Evolutionary conservation across 2,113 vertebrate species (phyloP).

Genomic region (Nyctibius bracteatus): DNA sequence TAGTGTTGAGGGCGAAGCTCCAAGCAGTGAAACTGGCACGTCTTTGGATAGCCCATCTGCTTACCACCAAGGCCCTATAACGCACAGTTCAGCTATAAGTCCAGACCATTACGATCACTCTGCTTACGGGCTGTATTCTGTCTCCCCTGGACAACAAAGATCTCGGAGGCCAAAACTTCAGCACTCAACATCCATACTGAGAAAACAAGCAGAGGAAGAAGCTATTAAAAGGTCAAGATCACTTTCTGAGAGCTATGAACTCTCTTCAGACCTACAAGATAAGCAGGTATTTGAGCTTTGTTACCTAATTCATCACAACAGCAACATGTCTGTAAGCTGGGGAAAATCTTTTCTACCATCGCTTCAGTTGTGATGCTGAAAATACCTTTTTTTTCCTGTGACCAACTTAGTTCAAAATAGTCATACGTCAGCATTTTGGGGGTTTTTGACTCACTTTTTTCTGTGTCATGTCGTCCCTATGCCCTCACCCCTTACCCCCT

Average conservation of each 20-base stretch:
- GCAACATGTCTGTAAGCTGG: neutral
- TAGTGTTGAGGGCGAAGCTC: conserved; percentile 93
- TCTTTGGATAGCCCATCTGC: conserved; percentile 83
- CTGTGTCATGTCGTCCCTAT: neutral
- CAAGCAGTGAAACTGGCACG: conserved; percentile 82
- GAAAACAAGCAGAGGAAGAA: conserved; percentile 97
- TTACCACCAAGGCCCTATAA: conserved; percentile 84
- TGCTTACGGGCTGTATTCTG: conserved; percentile 74
- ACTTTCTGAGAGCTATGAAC: conserved; percentile 98
- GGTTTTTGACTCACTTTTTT: neutral
- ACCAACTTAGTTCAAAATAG: neutral
- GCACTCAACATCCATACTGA: conserved; percentile 93
- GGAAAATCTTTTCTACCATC: neutral
- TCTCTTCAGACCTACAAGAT: conserved; percentile 97
- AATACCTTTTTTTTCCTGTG: neutral
- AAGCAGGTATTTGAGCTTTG: conserved; percentile 85
- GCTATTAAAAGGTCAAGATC: conserved; percentile 96
- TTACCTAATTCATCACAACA: neutral
- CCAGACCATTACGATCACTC: conserved; percentile 86
- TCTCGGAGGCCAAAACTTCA: conserved; percentile 89
- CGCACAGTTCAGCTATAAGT: conserved; percentile 76
- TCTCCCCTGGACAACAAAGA: conserved; percentile 81
- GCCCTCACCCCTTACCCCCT: accelerated
- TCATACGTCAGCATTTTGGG: neutral
- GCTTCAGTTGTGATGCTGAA: neutral